Percentiles rank a stretch among this genome's conserved stretches.
phyloP scores from a whole-genome alignment of 2,888 invertebrate species.

The Mythimna loreyi region DNA sequence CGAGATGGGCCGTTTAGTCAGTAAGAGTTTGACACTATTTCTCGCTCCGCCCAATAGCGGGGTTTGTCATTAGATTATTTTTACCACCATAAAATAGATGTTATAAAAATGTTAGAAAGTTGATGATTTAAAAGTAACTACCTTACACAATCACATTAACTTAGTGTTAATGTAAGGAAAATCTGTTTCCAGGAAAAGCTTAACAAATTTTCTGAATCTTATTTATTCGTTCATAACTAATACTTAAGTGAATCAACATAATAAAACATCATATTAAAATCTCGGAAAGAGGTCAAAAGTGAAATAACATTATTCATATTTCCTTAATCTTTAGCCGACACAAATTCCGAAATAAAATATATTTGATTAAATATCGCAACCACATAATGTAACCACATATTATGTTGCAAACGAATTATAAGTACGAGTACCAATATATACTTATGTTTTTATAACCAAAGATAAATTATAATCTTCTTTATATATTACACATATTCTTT shows the following conservation, averaged over 20 bases:
- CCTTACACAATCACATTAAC: background rate
- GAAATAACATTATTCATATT: constrained; percentile 50
- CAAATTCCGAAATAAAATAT: constrained; percentile 43
- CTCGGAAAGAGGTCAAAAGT: constrained; percentile 47
- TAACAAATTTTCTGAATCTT: constrained; percentile 19
- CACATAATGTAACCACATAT: background rate
- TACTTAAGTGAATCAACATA: constrained; percentile 29
- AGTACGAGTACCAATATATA: too few species aligned
- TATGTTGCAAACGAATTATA: constrained; percentile 15
- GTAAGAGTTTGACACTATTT: too few species aligned
- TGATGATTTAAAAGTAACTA: background rate
- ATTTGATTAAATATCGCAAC: constrained; percentile 37
- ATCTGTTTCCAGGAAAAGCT: background rate
- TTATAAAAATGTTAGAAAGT: too few species aligned
- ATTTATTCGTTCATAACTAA: constrained; percentile 38
- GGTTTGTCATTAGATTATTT: too few species aligned
- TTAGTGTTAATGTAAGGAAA: constrained; percentile 3
- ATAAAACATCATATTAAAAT: constrained; percentile 43
- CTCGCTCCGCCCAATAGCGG: too few species aligned
- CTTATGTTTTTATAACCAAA: too few species aligned
- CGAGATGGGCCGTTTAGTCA: too few species aligned
- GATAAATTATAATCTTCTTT: too few species aligned
- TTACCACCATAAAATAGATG: too few species aligned
- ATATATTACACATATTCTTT: too few species aligned
- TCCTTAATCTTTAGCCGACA: constrained; percentile 47